Percentiles rank a stretch among this genome's conserved stretches.
Conservation (phyloP, 2,113 vertebrate genomes). For the Centrocercus urophasianus region DNA sequence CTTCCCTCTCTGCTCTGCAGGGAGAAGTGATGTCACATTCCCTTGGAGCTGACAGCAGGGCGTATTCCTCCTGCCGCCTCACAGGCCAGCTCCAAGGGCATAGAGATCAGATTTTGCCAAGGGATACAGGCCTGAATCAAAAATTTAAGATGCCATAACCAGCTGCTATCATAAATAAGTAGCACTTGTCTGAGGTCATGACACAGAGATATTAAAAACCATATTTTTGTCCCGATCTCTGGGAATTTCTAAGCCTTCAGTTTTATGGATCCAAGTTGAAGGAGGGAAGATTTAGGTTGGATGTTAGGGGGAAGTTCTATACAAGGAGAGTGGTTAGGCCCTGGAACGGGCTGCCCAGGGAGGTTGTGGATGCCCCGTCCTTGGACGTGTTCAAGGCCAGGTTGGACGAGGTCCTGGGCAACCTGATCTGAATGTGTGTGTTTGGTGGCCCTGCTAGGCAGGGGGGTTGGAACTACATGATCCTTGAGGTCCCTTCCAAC, state of each 20-base stretch:
- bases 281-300: no score
- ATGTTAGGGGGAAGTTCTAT: no score
- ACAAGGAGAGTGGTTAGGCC: no score
- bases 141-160: background rate
- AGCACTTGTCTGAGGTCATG: background rate
- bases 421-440: no score
- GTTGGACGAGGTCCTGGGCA: no score
- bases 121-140: background rate
- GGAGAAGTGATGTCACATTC: background rate
- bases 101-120: background rate
- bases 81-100: background rate
- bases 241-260: background rate
- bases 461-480: no score
- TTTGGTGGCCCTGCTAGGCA: no score
- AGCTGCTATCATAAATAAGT: background rate
- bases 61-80: accelerated
- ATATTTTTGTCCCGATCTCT: background rate
- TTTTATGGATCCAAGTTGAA: background rate
- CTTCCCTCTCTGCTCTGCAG: background rate
- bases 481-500: no score
- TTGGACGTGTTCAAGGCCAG: no score
- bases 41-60: background rate
- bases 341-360: no score
- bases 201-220: background rate
- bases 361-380: no score